phyloP scores from a whole-genome alignment of 1,140 invertebrate genomes.

The Adelges cooleyi region DNA sequence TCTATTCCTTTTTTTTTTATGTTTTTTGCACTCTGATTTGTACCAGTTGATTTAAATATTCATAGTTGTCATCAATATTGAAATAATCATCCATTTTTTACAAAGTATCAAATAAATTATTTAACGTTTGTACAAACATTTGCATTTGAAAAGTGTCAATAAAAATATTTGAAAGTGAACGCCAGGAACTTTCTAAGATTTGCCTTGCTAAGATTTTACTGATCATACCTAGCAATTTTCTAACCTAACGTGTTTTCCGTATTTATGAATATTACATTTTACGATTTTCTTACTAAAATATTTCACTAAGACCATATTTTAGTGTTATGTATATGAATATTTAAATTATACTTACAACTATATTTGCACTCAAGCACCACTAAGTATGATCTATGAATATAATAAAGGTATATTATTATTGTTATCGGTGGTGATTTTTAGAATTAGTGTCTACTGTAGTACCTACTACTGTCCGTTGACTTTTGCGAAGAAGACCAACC shows the following conservation, averaged over 20 bases:
- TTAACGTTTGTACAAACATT: too few relatives aligned
- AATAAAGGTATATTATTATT: too few relatives aligned
- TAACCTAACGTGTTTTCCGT: neutral
- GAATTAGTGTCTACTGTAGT: too few relatives aligned
- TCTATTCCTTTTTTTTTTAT: neutral
- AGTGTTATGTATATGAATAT: too few relatives aligned
- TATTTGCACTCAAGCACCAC: too few relatives aligned
- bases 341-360: too few relatives aligned
- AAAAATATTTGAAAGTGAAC: neutral
- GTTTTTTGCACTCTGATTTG: neutral
- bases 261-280: neutral
- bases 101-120: neutral
- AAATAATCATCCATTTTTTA: conserved; percentile 11
- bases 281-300: neutral
- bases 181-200: too few relatives aligned
- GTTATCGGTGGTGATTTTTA: too few relatives aligned
- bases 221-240: neutral
- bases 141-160: neutral
- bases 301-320: neutral
- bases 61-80: neutral
- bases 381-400: too few relatives aligned
- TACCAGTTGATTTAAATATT: neutral
- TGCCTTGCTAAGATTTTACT: neutral
- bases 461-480: too few relatives aligned
- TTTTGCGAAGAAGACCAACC: too few relatives aligned